These are phyloP conservation scores for Phataginus tricuspis DNA, from an alignment of 2,797 vertebrate genomes.

Conservation along the genomic window DNA sequence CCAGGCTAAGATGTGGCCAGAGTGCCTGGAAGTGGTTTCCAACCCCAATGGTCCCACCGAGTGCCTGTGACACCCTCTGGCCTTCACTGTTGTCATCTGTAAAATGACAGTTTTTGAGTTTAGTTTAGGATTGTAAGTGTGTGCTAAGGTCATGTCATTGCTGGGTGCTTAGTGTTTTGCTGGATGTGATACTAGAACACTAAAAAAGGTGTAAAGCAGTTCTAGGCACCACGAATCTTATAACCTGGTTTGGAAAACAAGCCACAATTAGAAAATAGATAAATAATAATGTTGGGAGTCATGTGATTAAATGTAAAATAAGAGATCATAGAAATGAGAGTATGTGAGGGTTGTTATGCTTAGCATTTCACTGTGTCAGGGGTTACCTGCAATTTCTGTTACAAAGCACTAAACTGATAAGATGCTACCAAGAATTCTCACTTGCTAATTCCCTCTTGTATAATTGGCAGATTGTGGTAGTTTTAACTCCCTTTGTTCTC, in stretches of 20 bases:
- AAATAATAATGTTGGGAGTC: not conserved
- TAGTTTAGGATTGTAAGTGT: not conserved
- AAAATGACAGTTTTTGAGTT: not conserved
- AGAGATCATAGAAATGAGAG: not conserved
- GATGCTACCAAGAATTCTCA: not conserved
- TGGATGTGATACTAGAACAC: not conserved
- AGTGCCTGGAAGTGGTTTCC: not conserved
- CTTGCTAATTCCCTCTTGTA: not conserved
- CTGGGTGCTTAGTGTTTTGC: not conserved
- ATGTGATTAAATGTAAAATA: constrained; percentile 20
- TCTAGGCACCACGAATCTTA: constrained; percentile 26
- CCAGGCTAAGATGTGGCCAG: not conserved
- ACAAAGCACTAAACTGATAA: not conserved
- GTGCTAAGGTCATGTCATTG: not conserved
- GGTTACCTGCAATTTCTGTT: not conserved
- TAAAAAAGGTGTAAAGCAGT: not conserved
- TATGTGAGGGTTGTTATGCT: not conserved
- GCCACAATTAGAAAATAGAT: not conserved
- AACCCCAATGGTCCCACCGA: not conserved
- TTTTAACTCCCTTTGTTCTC: not conserved
- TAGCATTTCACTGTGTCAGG: not conserved
- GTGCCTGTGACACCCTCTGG: not conserved
- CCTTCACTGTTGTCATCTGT: not conserved
- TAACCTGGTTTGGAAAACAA: constrained; percentile 29
- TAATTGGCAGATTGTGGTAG: not conserved